phyloP scores from a whole-genome alignment of 2,888 invertebrate species.

The Acronicta leporina region DNA sequence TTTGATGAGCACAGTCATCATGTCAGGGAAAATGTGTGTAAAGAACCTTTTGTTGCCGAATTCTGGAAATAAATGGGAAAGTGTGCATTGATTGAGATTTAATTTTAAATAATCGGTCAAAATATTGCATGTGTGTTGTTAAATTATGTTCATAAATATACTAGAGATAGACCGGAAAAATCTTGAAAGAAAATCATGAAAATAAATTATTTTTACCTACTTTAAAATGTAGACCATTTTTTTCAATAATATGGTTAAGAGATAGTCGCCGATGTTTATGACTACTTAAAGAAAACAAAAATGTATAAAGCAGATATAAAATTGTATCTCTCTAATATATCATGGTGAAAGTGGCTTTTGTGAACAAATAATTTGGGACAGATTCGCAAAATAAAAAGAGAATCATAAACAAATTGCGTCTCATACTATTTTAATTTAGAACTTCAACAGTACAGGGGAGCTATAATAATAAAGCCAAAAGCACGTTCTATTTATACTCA shows the following conservation, averaged over 20 bases:
- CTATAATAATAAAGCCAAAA: no score
- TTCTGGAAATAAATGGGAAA: slow-evolving; percentile 1
- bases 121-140: no score
- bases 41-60: slow-evolving; percentile 35
- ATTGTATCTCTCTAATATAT: slow-evolving; percentile 22
- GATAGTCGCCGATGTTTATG: not conserved
- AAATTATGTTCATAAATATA: not conserved
- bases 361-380: slow-evolving; percentile 21
- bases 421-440: slow-evolving; percentile 12
- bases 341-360: slow-evolving; percentile 5
- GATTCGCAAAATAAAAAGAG: slow-evolving; percentile 6
- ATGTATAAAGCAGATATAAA: not conserved
- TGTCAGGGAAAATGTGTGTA: slow-evolving; percentile 47
- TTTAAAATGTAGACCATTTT: not conserved
- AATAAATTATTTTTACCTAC: not conserved
- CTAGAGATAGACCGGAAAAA: no score
- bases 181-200: no score
- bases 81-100: no score
- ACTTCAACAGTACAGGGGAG: not conserved
- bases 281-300: not conserved
- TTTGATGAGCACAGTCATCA: slow-evolving; percentile 56
- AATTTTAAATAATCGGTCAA: no score
- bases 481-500: slow-evolving; percentile 1
- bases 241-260: not conserved
- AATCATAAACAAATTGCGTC: slow-evolving; percentile 16